Percentiles rank a stretch among this genome's conserved stretches.
Conservation (phyloP, 2,888 invertebrate genomes). For the Phrixothrix hirtus region DNA sequence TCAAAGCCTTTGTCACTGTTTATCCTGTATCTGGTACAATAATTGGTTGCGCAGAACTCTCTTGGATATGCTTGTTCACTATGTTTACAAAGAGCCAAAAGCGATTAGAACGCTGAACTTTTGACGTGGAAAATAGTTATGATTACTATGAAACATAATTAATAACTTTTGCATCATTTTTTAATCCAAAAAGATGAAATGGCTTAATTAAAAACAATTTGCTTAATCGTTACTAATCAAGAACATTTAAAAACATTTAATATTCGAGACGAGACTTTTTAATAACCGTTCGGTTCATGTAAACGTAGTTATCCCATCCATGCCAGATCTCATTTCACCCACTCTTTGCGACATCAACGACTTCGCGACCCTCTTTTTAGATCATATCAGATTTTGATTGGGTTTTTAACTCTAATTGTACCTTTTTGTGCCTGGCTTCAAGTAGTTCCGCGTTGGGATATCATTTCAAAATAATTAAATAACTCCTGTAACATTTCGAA, state of each 20-base stretch:
- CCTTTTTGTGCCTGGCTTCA: constrained; percentile 28
- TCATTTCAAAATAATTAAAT: constrained; percentile 23
- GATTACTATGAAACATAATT: no score
- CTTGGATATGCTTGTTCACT: constrained; percentile 45
- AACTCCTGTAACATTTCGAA: constrained; percentile 12
- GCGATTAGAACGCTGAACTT: constrained; percentile 12
- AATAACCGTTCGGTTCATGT: constrained; percentile 11
- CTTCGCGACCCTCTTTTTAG: constrained; percentile 30
- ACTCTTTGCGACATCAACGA: constrained; percentile 25
- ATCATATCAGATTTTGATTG: constrained; percentile 32
- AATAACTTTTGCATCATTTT: no score
- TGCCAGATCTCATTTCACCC: constrained; percentile 25
- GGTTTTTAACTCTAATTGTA: constrained; percentile 34
- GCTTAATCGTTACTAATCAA: constrained; percentile 17
- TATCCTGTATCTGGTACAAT: constrained; percentile 52
- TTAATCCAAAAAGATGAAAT: constrained; percentile 8
- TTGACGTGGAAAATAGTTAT: constrained; percentile 2
- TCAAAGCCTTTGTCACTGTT: constrained; percentile 49
- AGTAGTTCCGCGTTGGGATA: constrained; percentile 15
- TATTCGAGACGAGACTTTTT: constrained; percentile 16
- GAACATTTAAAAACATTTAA: constrained; percentile 9
- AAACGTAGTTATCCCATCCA: constrained; percentile 24
- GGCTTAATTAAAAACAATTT: constrained; percentile 21
- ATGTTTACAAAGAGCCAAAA: constrained; percentile 37
- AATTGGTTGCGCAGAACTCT: constrained; percentile 52